These are phyloP conservation scores for Chiloscyllium plagiosum DNA, from an alignment of 2,113 vertebrate species.

Conservation along the genomic window DNA sequence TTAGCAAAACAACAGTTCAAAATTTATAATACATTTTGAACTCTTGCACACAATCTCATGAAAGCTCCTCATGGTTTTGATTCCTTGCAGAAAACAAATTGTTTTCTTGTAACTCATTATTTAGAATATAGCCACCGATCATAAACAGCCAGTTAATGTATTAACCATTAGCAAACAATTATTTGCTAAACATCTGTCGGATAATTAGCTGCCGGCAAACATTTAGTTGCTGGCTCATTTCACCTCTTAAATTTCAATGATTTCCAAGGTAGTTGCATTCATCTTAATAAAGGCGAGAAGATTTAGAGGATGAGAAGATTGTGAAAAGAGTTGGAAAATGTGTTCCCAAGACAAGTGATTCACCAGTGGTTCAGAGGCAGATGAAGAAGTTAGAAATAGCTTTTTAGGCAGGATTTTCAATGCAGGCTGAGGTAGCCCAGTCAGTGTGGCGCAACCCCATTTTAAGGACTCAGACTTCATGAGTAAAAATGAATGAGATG, in stretches of 20 bases:
- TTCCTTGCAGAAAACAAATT: conserved; percentile 10
- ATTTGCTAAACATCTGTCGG: conserved; percentile 1
- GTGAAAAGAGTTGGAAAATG: background rate
- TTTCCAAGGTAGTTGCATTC: background rate
- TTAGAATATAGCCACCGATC: conserved; percentile 1
- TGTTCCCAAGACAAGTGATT: background rate
- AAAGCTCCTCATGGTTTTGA: conserved; percentile 27
- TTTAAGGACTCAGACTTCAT: too few relatives aligned
- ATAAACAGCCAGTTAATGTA: conserved; percentile 29
- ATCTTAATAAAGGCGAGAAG: background rate
- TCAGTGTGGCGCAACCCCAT: too few relatives aligned
- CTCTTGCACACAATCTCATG: background rate
- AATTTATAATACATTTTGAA: background rate
- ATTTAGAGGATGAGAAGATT: background rate
- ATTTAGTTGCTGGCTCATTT: conserved; percentile 22
- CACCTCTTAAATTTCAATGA: background rate
- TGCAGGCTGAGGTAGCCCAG: background rate
- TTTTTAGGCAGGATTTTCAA: background rate
- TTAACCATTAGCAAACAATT: conserved; percentile 34
- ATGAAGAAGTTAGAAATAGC: background rate
- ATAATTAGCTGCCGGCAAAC: conserved; percentile 24
- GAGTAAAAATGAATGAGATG: too few relatives aligned
- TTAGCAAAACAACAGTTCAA: background rate
- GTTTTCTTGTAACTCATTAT: background rate
- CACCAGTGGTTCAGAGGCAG: background rate